phyloP scores from a whole-genome alignment of 1,140 invertebrate species.

The Pseudomyrmex concolor region DNA sequence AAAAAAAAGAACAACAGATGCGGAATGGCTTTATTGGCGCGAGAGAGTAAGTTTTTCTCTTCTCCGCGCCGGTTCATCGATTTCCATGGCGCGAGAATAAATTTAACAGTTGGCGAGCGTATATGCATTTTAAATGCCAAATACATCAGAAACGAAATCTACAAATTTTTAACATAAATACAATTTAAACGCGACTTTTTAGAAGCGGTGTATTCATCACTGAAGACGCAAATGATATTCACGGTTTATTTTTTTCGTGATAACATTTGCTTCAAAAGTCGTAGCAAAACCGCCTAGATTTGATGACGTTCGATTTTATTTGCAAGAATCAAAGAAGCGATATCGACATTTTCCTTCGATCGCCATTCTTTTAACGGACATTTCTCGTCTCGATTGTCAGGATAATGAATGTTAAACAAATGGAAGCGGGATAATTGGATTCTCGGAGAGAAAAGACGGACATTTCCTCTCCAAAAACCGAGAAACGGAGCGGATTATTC shows the following conservation, averaged over 20 bases:
- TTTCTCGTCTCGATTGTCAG: too few relatives aligned
- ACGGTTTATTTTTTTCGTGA: background rate
- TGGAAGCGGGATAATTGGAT: too few relatives aligned
- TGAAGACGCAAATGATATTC: background rate
- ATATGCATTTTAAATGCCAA: background rate
- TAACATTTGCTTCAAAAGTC: too few relatives aligned
- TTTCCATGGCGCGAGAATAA: background rate
- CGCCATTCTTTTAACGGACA: too few relatives aligned
- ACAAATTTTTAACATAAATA: background rate
- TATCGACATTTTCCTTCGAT: too few relatives aligned
- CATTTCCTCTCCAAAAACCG: too few relatives aligned
- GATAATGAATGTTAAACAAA: too few relatives aligned
- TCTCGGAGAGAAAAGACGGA: too few relatives aligned
- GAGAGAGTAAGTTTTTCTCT: background rate
- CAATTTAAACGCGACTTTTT: background rate
- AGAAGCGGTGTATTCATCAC: background rate
- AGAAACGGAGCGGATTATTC: background rate
- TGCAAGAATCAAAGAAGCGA: too few relatives aligned
- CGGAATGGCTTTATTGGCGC: background rate
- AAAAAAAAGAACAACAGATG: background rate
- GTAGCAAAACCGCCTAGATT: too few relatives aligned
- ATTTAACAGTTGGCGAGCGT: background rate
- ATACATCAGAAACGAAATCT: background rate
- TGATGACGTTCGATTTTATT: too few relatives aligned
- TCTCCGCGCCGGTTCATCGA: background rate